A percentile compares a stretch with the other conserved stretches of the same genome.
Evolutionary conservation across 2,113 vertebrate species (phyloP).

Genomic region (Mola mola): DNA sequence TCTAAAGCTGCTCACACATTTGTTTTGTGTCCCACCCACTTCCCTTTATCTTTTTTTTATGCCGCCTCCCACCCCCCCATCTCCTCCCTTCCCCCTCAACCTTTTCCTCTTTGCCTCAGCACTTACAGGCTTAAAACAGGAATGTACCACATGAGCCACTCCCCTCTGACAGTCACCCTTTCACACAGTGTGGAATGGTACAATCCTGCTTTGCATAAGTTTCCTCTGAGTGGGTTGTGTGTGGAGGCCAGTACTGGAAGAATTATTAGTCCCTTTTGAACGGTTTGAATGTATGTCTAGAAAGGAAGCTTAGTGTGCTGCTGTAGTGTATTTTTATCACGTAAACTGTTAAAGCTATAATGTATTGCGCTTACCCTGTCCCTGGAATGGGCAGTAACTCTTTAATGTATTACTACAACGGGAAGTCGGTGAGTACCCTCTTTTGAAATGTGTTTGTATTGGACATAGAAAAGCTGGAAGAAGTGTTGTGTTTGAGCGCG

Average conservation of each 20-base stretch:
- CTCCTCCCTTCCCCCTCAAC: conserved; percentile 57
- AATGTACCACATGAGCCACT: conserved; percentile 74
- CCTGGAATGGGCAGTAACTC: conserved; percentile 96
- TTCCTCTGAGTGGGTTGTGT: conserved; percentile 92
- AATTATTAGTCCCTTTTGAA: conserved; percentile 86
- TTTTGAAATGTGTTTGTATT: conserved; percentile 70
- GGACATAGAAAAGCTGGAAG: conserved; percentile 33
- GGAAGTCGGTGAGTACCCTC: conserved; percentile 92
- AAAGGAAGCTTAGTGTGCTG: conserved; percentile 78
- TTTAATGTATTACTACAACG: conserved; percentile 99
- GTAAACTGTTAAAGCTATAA: conserved; percentile 76
- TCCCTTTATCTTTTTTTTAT: conserved; percentile 68
- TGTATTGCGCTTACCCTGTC: conserved; percentile 97
- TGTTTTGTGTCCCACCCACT: conserved; percentile 77
- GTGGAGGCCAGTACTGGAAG: conserved; percentile 87
- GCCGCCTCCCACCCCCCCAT: conserved; percentile 51
- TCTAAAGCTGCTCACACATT: conserved; percentile 78
- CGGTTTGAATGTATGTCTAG: conserved; percentile 86
- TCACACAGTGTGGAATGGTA: conserved; percentile 85
- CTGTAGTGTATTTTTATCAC: conserved; percentile 59
- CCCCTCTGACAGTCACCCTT: conserved; percentile 73
- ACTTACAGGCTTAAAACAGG: conserved; percentile 80
- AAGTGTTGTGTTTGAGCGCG: conserved; percentile 35
- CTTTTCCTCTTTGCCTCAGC: conserved; percentile 80
- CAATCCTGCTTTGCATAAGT: conserved; percentile 96